Percentiles rank a stretch among this genome's conserved stretches.
phyloP scores from a whole-genome alignment of 1,140 invertebrate genomes.

The Coelopa frigida region DNA sequence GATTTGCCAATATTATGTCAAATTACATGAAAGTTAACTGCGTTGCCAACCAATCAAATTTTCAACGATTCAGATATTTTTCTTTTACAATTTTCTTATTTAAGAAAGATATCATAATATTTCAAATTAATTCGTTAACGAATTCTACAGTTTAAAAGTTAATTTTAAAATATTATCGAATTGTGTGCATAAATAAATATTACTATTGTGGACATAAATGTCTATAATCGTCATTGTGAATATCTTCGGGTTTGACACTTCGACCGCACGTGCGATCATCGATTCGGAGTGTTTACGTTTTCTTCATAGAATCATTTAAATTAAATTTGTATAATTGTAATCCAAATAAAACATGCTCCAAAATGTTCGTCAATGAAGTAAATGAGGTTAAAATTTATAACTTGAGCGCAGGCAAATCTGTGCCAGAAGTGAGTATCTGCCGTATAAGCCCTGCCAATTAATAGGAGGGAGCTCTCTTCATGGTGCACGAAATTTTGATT shows the following conservation, averaged over 20 bases:
- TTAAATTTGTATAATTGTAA: no score
- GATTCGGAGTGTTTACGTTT: constrained; percentile 3
- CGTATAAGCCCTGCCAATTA: background rate
- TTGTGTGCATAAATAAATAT: no score
- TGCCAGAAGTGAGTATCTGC: constrained; percentile 78
- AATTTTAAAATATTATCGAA: no score
- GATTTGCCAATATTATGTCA: no score
- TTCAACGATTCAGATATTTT: no score
- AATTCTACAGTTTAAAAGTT: no score
- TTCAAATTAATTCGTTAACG: background rate
- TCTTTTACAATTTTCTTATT: background rate
- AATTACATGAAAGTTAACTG: no score
- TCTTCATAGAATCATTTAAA: constrained; percentile 3
- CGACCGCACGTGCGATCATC: background rate
- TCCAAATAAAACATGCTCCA: constrained; percentile 16
- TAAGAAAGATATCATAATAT: constrained; percentile 1
- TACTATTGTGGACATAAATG: no score
- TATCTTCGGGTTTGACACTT: constrained; percentile 1
- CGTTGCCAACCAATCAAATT: no score
- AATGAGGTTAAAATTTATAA: constrained; percentile 99
- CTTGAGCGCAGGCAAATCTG: constrained; percentile 88
- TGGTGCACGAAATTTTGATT: constrained; percentile 7
- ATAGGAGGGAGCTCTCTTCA: no score
- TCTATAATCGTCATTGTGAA: no score
- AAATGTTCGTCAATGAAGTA: constrained; percentile 72